Base-by-base conservation (phyloP, 2,797 vertebrate species). In the Eulemur coronatus region DNA sequence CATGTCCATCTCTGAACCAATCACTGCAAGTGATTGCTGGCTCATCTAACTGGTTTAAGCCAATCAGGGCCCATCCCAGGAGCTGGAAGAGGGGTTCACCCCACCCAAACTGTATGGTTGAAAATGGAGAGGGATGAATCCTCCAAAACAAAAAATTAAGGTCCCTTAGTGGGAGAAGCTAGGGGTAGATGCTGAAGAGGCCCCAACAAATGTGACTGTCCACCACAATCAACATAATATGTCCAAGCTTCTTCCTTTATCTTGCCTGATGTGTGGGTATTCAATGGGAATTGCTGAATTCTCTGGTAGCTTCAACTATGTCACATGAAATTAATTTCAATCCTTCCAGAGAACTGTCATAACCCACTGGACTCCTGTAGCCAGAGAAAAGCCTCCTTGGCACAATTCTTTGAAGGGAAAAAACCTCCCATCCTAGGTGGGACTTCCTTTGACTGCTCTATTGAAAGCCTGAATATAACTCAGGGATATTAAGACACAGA, bases 271-370 rank as follows among this genome's bases (percentile, higher is more conserved):
- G 57, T 70, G 17, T 73, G 69, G 33, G 33, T 70, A 84, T 69
- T 84, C 70, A 63, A 14, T 70, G 35, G 67, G 85, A 96, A 87
- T 0, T 61, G 79, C 73, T 93, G 70, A 43, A 86, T 94, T 94
- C 67, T 97, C 76, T 96, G 79, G 86, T 81, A 96, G 89, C 46
- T 93, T 93, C 94, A 98, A 81, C 67, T 88, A 50, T 84, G 92
- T 97, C 95, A 96, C 78, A 94, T 72, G 84, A 92, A 97, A 97
- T 98, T 97, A 98, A 93, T 78, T 96, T 98, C 96, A 98, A 30
- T 97, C 94, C 61, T 67, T 94, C 94, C 85, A 78, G 84, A 91
- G 59, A 94, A 81, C 81, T 80, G 59, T 91, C 63, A 46, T 22
- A 94, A 94, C 26, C 26, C 76, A 89, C 57, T 17, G 48, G 57